Base-by-base conservation (phyloP, 2,797 vertebrate genomes). In the Sardinella longiceps region DNA sequence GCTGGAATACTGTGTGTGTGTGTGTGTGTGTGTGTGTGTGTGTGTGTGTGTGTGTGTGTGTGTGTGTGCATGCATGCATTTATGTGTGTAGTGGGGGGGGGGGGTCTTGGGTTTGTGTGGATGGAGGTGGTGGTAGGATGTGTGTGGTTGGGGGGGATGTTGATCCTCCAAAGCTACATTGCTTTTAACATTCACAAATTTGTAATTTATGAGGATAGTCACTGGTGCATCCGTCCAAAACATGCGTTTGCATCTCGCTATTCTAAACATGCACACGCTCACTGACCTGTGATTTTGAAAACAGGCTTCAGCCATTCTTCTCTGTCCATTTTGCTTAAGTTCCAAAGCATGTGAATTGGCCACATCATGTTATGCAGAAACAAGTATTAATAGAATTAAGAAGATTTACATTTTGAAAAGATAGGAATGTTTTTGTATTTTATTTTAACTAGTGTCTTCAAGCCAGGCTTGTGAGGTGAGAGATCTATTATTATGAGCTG, bases 21-120 rank as follows among this genome's bases (percentile, higher is more conserved):
- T 83, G 82, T 83, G 53, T 83, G 43, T 83, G 58, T 83, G 15
- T 74, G 66, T 74, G 66, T 74, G 33, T 74, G 66, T 74, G 66
- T 74, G 66, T 39, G 66, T 39, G 14, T 70, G 30, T 70, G 30
- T 37, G 9, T 70, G 63, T 70, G 28, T 33, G 63, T 33, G 63
- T 70, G 81, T 82, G 51, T 63, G 12, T n/a, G n/a, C n/a, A n/a
- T n/a, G n/a, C n/a, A n/a, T n/a, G n/a, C n/a, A n/a, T n/a, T n/a
- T 39, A 25, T 56, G 77, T 80, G 30, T 81, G 80, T 50, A 39
- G 15, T n/a, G 39, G 37, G 39, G 10, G 25, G 23, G 18, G 10
- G 51, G n/a, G 39, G 48, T 12, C 6, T 33, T 80, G 80, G 23
- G 33, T n/a, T 14, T 46, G 80, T 80, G 80, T 80, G 33, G 2